phyloP scores from a whole-genome alignment of 1,140 invertebrate genomes.

The Tetragonula clypearis region DNA sequence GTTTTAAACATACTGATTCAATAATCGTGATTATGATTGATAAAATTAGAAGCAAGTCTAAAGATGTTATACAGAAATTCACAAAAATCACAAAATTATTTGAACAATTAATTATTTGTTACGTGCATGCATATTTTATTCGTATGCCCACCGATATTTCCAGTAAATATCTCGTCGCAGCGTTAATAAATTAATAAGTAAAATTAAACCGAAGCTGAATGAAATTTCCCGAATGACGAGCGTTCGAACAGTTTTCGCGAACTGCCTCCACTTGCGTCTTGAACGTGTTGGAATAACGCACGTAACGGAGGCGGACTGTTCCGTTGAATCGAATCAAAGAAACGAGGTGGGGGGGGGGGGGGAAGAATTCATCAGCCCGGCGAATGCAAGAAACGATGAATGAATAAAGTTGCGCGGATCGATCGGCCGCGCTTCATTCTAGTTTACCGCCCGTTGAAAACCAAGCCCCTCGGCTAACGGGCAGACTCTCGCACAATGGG shows the following conservation, averaged over 20 bases:
- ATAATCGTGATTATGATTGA: no score
- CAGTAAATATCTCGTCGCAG: not conserved
- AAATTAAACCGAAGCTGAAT: no score
- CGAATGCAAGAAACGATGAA: not conserved
- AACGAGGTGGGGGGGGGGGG: not conserved
- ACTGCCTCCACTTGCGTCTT: no score
- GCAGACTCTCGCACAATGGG: constrained; percentile 17
- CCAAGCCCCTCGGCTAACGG: constrained; percentile 2
- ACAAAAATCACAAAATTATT: not conserved
- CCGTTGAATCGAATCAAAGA: not conserved
- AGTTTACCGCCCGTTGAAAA: not conserved
- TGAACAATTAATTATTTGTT: not conserved
- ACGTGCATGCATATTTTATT: no score
- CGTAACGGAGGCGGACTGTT: not conserved
- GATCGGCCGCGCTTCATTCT: not conserved
- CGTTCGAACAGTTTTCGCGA: not conserved
- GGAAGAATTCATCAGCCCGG: not conserved
- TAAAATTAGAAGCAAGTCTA: no score
- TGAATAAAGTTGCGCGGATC: constrained; percentile 15
- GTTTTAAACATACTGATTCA: no score
- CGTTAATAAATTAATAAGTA: not conserved
- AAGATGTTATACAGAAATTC: no score
- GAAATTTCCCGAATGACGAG: not conserved
- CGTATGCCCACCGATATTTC: no score
- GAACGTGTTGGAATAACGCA: not conserved